phyloP scores from a whole-genome alignment of 2,888 invertebrate genomes.

The Myopa tessellatipennis region DNA sequence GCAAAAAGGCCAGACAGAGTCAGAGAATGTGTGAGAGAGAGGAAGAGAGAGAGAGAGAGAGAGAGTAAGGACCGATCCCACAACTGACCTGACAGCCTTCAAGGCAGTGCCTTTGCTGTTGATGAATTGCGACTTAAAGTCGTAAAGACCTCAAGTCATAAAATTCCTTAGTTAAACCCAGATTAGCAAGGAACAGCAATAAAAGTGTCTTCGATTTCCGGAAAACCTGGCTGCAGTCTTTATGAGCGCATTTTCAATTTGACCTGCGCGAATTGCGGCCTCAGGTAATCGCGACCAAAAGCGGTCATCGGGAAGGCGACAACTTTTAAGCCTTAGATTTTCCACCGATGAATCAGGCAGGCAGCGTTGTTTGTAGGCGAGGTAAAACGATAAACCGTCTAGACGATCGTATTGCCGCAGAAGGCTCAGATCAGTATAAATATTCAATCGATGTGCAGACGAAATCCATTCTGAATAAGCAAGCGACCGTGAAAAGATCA shows the following conservation, averaged over 20 bases:
- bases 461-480: not conserved
- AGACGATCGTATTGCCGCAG: not conserved
- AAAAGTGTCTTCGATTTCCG: slow-evolving; percentile 11
- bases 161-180: not conserved
- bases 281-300: not conserved
- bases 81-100: too few species aligned
- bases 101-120: too few species aligned
- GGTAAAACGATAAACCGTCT: slow-evolving; percentile 7
- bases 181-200: slow-evolving; percentile 4
- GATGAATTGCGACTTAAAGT: too few species aligned
- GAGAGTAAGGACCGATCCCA: too few species aligned
- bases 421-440: slow-evolving; percentile 7
- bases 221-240: not conserved
- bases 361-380: slow-evolving; percentile 26
- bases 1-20: too few species aligned
- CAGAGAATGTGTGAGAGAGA: too few species aligned
- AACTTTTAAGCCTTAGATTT: not conserved
- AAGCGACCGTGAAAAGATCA: not conserved
- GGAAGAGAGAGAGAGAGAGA: too few species aligned
- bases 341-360: not conserved
- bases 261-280: slow-evolving; percentile 34
- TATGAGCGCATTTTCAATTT: not conserved
- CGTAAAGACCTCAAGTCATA: not conserved
- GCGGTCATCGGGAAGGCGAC: not conserved
- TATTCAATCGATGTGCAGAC: not conserved